Base-by-base conservation (phyloP, 2,888 invertebrate species). In the Leptinotarsa rubiginosa region DNA sequence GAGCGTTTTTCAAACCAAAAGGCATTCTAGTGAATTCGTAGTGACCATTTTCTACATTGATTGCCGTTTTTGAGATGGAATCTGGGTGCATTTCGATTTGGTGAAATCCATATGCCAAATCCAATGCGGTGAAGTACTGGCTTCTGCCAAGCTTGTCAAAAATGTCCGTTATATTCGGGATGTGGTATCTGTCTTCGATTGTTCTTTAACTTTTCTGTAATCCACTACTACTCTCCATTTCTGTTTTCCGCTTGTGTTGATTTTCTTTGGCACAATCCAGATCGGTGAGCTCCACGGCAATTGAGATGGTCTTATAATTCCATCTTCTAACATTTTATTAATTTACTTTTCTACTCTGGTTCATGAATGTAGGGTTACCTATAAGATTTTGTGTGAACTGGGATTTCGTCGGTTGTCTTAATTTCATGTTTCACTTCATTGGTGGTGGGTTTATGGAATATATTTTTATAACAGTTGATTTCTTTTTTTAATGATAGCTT, bases 231-330 rank as follows among this genome's bases (percentile, higher is more conserved):
- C 62, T 41, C 25, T 69, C 15, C 50, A n/a, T 18, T 52, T 52
- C 62, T 15, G 18, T 50, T 50, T 62, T 64, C 74, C 74, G 25
- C 72, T 52, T 15, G 77, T 72, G 47, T 76, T 68, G 20, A 73
- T 56, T 62, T 68, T 70, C 22, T 76, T 72, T 31, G 67, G 67
- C 15, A 72, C 76, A 10, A 68, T 65, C 70, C 69, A 75, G 22
- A 76, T 66, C 15, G 75, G 75, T 10, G 70, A 62, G 20, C 49
- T 52, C 75, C 69, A 77, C 12, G 75, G 77, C 1, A 73, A 75
- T 56, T 50, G 16, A 13, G 64, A 64, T 12, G n/a, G n/a, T n/a
- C n/a, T n/a, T n/a, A n/a, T n/a, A n/a, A n/a, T n/a, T n/a, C n/a
- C n/a, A n/a, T n/a, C n/a, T n/a, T n/a, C n/a, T n/a, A n/a, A n/a